Evolutionary conservation across 2,797 vertebrate genomes (phyloP).

Genomic region (Gallirallus australis): DNA sequence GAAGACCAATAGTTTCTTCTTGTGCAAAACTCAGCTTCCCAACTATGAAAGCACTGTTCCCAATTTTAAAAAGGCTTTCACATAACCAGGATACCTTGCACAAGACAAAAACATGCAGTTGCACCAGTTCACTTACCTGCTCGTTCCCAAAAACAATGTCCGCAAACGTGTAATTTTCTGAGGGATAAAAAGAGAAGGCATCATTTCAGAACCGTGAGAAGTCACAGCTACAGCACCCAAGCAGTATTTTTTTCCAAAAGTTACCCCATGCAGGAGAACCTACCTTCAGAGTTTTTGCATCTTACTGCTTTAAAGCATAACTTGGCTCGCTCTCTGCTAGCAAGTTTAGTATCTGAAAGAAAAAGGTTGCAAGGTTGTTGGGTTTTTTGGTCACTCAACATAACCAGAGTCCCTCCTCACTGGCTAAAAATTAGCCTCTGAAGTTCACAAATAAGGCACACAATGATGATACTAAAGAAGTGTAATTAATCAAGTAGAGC

Average conservation of each 20-base stretch:
- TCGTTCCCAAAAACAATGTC: constrained; percentile 94
- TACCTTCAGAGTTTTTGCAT: constrained; percentile 88
- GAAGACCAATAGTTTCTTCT: background rate
- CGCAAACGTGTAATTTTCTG: constrained; percentile 89
- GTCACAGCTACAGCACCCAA: background rate
- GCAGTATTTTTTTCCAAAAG: background rate
- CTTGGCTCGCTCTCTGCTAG: constrained; percentile 91
- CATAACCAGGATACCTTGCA: background rate
- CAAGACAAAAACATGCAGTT: background rate
- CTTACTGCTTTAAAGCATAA: constrained; percentile 91
- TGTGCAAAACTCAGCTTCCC: background rate
- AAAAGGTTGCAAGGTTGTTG: background rate
- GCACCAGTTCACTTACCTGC: constrained; percentile 80
- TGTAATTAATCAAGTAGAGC: background rate
- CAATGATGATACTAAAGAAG: background rate
- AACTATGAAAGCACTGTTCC: background rate
- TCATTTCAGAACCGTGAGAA: constrained; percentile 1
- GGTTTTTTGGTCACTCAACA: background rate
- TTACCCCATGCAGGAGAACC: background rate
- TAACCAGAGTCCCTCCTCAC: background rate
- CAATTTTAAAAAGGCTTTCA: background rate
- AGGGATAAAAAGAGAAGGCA: constrained; percentile 42
- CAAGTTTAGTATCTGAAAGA: constrained; percentile 90
- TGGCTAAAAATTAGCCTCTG: background rate
- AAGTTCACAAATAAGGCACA: background rate